Evolutionary conservation across 1,140 invertebrate species (phyloP).

Genomic region (Coptotermes formosanus): DNA sequence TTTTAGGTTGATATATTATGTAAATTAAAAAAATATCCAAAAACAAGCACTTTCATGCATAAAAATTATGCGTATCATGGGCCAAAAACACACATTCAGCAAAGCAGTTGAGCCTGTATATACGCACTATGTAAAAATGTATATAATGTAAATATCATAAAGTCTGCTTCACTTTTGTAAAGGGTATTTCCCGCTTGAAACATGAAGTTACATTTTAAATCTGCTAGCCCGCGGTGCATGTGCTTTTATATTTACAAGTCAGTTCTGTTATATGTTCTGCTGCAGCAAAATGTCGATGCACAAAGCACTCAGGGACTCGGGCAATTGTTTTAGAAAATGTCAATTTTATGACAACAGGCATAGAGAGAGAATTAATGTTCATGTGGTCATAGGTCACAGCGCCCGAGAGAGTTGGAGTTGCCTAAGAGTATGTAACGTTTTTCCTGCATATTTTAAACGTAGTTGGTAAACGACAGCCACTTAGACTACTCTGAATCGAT

Average conservation of each 20-base stretch:
- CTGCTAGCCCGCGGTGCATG: neutral
- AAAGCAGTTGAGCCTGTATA: no score
- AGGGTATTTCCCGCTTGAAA: neutral
- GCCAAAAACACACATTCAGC: no score
- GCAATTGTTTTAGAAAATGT: neutral
- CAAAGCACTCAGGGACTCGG: neutral
- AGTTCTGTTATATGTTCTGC: neutral
- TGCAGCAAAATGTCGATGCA: neutral
- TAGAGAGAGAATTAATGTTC: neutral
- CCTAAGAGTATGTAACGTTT: no score
- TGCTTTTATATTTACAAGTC: neutral
- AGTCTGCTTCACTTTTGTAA: neutral
- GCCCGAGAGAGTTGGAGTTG: no score
- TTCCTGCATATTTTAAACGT: no score
- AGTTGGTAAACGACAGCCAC: no score
- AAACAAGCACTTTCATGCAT: no score
- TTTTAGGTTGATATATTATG: no score
- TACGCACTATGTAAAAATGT: no score
- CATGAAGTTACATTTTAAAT: neutral
- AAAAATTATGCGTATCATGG: no score
- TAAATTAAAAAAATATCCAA: no score
- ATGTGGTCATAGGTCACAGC: neutral
- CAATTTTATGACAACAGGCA: neutral
- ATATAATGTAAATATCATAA: neutral
- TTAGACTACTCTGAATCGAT: no score